These are phyloP conservation scores for Rhabdomys pumilio DNA, from an alignment of 2,797 vertebrate species.

Conservation along the genomic window DNA sequence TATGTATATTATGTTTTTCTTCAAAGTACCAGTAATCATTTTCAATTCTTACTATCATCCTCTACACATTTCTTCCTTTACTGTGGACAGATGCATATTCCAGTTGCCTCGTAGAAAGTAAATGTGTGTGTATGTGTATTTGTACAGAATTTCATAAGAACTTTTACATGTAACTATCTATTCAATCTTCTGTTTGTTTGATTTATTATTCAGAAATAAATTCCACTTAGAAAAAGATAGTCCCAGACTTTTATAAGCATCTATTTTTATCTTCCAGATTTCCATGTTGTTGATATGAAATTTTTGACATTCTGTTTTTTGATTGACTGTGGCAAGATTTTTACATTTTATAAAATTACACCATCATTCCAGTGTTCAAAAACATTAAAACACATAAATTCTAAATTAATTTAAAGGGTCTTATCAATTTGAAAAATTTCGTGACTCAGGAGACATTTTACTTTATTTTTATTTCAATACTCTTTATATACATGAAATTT, in stretches of 20 bases:
- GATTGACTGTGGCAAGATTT: background rate
- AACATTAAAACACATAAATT: background rate
- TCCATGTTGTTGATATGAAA: background rate
- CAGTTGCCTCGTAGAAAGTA: accelerated
- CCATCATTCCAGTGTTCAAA: background rate
- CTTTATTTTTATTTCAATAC: background rate
- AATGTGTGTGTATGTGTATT: accelerated
- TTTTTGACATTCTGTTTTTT: background rate
- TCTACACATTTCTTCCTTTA: background rate
- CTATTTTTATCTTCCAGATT: background rate
- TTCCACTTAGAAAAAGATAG: background rate
- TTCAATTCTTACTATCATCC: background rate
- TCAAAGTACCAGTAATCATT: background rate
- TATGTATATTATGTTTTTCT: background rate
- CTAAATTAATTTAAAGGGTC: background rate
- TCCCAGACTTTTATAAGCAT: background rate
- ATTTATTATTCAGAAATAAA: background rate
- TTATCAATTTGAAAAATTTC: background rate
- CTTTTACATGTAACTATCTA: background rate
- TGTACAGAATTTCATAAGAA: background rate
- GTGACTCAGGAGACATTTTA: background rate
- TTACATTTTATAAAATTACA: background rate
- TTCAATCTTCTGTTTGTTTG: background rate
- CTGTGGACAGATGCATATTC: background rate
- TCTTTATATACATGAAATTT: accelerated